Evolutionary conservation across 1,140 invertebrate genomes (phyloP).

Genomic region (Triops cancriformis): DNA sequence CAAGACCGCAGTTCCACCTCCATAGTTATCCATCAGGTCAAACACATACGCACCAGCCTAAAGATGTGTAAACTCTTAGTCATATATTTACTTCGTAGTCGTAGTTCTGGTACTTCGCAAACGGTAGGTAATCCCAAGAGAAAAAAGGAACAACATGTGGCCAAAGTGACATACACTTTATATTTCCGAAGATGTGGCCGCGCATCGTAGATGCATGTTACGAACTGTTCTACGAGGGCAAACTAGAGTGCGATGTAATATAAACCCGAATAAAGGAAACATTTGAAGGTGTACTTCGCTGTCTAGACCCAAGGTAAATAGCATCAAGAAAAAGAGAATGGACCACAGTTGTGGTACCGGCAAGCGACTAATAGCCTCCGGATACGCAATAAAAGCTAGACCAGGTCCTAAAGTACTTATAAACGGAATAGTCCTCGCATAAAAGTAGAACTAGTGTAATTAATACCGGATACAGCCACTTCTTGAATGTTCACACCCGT

Average conservation of each 20-base stretch:
- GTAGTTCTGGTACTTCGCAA: slow-evolving; percentile 60
- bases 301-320: slow-evolving; percentile 47
- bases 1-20: slow-evolving; percentile 35
- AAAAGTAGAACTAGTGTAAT: slow-evolving; percentile 17
- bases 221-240: slow-evolving; percentile 69
- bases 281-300: slow-evolving; percentile 41
- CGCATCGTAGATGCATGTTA: slow-evolving; percentile 67
- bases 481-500: slow-evolving; percentile 31
- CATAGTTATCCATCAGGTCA: slow-evolving; percentile 40
- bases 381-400: slow-evolving; percentile 35
- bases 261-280: background rate
- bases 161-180: slow-evolving; percentile 61
- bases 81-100: background rate
- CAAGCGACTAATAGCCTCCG: slow-evolving; percentile 31
- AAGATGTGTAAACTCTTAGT: slow-evolving; percentile 2
- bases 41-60: slow-evolving; percentile 40
- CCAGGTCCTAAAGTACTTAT: slow-evolving; percentile 31
- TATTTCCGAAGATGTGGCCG: slow-evolving; percentile 59
- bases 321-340: slow-evolving; percentile 44
- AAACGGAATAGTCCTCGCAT: background rate
- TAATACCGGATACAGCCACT: slow-evolving; percentile 31
- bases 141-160: slow-evolving; percentile 60
- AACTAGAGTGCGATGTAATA: slow-evolving; percentile 44
- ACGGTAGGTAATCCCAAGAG: slow-evolving; percentile 64
- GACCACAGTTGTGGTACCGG: slow-evolving; percentile 40